Base-by-base conservation (phyloP, 2,888 invertebrate genomes). In the Plebejus anna region DNA sequence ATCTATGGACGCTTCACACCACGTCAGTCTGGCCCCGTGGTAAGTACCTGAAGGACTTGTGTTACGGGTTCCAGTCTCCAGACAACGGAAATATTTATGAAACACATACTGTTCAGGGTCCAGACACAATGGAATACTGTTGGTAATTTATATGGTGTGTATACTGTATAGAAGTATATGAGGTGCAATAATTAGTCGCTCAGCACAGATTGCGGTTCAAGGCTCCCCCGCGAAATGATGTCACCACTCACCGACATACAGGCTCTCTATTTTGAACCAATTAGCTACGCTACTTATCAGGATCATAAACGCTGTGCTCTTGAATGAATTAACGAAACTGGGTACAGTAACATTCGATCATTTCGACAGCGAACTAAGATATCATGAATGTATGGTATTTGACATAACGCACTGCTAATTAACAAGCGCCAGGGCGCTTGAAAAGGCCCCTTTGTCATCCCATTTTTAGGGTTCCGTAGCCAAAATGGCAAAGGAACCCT, bases 201-300 rank as follows among this genome's bases (percentile, higher is more conserved):
- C 76, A 78, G 80, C 80, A 81, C 78, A 81, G 80, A 82, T 82
- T 80, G 78, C 79, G 79, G 82, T 80, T 84, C 86, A 87, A 87
- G 87, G 86, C 80, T 81, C 79, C 79, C 78, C 76, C 81, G 79
- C 78, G 76, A 78, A 78, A 83, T 88, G 87, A 88, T 88, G 86
- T 88, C 87, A 88, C n/a, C n/a, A n/a, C n/a, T n/a, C n/a, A n/a
- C 83, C 82, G 78, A 78, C 75, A 83, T 81, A 79, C 77, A 80
- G 81, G 82, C 81, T 82, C 80, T 78, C 82, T 84, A 80, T 82
- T 82, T 80, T 79, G 79, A 80, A 79, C 80, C 80, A 81, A 79
- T 79, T 80, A 81, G 75, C 70, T 51, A 76, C 77, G 61, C 75
- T 57, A 75, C 76, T 78, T 78, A 78, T 75, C 72, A 73, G 76